Evolutionary conservation across 2,797 vertebrate species (phyloP).

Genomic region (Platyrinchus mystaceus): DNA sequence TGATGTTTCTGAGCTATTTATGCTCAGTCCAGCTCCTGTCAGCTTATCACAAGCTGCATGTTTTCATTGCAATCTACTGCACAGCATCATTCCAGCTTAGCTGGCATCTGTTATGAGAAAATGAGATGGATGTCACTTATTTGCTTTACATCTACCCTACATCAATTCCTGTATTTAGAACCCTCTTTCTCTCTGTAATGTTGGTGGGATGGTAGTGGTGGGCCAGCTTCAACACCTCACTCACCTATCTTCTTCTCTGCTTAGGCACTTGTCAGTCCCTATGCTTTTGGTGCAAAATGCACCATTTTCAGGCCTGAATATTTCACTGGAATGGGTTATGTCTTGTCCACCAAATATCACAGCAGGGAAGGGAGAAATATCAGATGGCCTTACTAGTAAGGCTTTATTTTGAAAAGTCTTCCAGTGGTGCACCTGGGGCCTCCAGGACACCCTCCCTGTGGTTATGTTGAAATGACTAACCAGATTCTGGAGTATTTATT

Average conservation of each 20-base stretch:
- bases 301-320: background rate
- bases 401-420: background rate
- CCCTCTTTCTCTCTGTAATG: background rate
- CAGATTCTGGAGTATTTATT: background rate
- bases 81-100: conserved; percentile 45
- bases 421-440: background rate
- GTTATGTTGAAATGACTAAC: background rate
- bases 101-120: conserved; percentile 32
- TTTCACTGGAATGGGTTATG: background rate
- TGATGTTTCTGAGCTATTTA: conserved; percentile 47
- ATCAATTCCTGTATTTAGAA: background rate
- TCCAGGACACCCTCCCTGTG: background rate
- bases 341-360: background rate
- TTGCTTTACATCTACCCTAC: background rate
- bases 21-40: conserved; percentile 34
- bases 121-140: conserved; percentile 21
- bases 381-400: background rate
- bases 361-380: background rate
- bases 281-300: background rate
- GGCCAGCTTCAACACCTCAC: background rate
- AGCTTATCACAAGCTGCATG: conserved; percentile 45
- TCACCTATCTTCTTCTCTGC: background rate
- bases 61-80: conserved; percentile 54
- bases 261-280: background rate
- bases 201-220: background rate